Evolutionary conservation across 1,140 invertebrate species (phyloP).

Genomic region (Pseudomyrmex cubaensis): DNA sequence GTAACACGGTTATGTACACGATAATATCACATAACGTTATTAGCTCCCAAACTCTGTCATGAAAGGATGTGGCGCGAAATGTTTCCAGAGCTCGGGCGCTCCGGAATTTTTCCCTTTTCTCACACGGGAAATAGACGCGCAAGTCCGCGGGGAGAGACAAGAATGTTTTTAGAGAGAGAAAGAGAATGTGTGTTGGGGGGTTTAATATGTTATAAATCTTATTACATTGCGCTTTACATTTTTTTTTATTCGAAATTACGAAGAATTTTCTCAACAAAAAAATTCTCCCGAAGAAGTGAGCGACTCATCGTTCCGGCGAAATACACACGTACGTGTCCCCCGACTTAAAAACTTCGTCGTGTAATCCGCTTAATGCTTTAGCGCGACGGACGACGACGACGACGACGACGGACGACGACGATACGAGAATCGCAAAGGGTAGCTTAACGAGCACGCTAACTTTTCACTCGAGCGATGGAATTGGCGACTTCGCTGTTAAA

Average conservation of each 20-base stretch:
- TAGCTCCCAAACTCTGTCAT: slow-evolving; percentile 52
- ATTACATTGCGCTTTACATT: slow-evolving; percentile 16
- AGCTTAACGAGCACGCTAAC: slow-evolving; percentile 52
- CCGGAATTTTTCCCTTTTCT: slow-evolving; percentile 16
- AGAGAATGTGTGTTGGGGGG: not conserved
- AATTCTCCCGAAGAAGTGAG: not conserved
- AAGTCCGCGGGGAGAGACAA: too few relatives aligned
- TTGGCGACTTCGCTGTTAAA: slow-evolving; percentile 49
- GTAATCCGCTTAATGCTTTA: slow-evolving; percentile 59
- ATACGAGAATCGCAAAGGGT: slow-evolving; percentile 38
- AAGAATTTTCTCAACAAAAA: not conserved
- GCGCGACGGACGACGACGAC: slow-evolving; percentile 1
- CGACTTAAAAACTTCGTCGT: slow-evolving; percentile 32
- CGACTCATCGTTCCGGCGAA: slow-evolving; percentile 15
- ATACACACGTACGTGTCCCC: not conserved
- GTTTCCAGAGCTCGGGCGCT: slow-evolving; percentile 18
- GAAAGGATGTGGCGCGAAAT: slow-evolving; percentile 37
- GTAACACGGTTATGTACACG: slow-evolving; percentile 34
- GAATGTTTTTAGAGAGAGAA: too few relatives aligned
- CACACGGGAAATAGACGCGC: not conserved
- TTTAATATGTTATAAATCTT: slow-evolving; percentile 8
- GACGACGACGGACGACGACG: slow-evolving; percentile 28
- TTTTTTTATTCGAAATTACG: not conserved
- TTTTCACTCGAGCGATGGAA: slow-evolving; percentile 39
- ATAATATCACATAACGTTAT: slow-evolving; percentile 49